phyloP scores from a whole-genome alignment of 2,888 invertebrate species.

The Amorpha juglandis region DNA sequence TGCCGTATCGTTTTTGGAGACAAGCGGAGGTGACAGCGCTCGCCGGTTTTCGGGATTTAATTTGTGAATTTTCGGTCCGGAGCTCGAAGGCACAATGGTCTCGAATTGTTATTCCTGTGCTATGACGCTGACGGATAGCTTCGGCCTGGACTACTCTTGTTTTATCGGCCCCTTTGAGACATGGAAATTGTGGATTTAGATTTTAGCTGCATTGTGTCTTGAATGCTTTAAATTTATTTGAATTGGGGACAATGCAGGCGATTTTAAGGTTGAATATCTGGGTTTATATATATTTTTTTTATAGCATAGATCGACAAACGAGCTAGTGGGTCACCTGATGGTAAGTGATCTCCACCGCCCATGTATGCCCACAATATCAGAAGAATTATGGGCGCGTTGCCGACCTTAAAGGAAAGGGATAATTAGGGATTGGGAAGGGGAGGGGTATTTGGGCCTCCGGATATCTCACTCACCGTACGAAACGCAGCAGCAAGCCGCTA shows the following conservation, averaged over 20 bases:
- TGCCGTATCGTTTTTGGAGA: conserved; percentile 75
- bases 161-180: conserved; percentile 22
- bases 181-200: conserved; percentile 12
- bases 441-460: too few relatives aligned
- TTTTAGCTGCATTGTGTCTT: background rate
- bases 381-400: too few relatives aligned
- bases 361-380: too few relatives aligned
- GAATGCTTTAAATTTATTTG: background rate
- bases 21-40: conserved; percentile 74
- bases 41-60: conserved; percentile 70
- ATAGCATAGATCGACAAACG: too few relatives aligned
- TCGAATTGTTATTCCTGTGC: conserved; percentile 52
- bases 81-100: conserved; percentile 70
- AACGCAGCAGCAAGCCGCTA: too few relatives aligned
- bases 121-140: conserved; percentile 59
- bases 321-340: too few relatives aligned
- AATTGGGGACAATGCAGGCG: background rate
- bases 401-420: too few relatives aligned
- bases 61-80: conserved; percentile 67
- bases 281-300: background rate
- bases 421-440: too few relatives aligned
- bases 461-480: too few relatives aligned
- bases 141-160: conserved; percentile 12
- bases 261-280: background rate
- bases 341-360: too few relatives aligned